These are phyloP conservation scores for Brachionus koreanus DNA, from an alignment of 1,140 invertebrate genomes.

Conservation along the genomic window DNA sequence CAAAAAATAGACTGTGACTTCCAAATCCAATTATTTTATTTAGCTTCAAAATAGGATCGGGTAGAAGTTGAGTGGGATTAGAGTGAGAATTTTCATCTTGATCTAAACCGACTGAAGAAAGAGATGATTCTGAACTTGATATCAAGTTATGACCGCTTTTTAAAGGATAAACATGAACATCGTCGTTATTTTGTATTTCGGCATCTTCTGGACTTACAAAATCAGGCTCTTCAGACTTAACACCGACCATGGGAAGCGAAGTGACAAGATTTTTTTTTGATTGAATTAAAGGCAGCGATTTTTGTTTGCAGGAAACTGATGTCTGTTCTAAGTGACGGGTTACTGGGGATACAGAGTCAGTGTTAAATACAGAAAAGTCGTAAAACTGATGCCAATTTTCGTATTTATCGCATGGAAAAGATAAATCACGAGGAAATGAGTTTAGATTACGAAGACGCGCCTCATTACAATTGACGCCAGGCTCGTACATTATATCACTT, in stretches of 20 bases:
- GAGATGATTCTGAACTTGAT: background rate
- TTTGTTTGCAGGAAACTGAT: background rate
- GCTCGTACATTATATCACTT: slow-evolving; percentile 56
- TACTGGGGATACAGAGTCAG: background rate
- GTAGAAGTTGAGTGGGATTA: slow-evolving; percentile 48
- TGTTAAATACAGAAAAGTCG: slow-evolving; percentile 52
- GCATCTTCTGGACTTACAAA: slow-evolving; percentile 23
- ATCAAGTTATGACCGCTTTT: slow-evolving; percentile 1
- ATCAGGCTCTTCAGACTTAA: background rate
- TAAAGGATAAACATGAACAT: slow-evolving; percentile 9
- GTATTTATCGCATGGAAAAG: slow-evolving; percentile 52
- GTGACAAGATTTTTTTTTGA: slow-evolving; percentile 11
- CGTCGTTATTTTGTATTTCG: slow-evolving; percentile 9
- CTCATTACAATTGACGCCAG: slow-evolving; percentile 55
- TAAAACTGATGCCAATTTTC: slow-evolving; percentile 56
- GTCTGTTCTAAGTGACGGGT: background rate
- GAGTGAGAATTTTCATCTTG: background rate
- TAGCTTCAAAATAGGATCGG: slow-evolving; percentile 56
- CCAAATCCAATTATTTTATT: slow-evolving; percentile 57
- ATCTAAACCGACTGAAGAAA: background rate
- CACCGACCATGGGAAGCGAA: background rate
- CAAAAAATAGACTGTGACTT: slow-evolving; percentile 46
- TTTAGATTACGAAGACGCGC: slow-evolving; percentile 48
- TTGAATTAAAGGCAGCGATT: background rate
- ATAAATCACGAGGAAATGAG: slow-evolving; percentile 55